Evolutionary conservation across 2,888 invertebrate species (phyloP), one percentile per base, ranked within the genome.

Genomic region (Zygothrica quintamaculata): DNA sequence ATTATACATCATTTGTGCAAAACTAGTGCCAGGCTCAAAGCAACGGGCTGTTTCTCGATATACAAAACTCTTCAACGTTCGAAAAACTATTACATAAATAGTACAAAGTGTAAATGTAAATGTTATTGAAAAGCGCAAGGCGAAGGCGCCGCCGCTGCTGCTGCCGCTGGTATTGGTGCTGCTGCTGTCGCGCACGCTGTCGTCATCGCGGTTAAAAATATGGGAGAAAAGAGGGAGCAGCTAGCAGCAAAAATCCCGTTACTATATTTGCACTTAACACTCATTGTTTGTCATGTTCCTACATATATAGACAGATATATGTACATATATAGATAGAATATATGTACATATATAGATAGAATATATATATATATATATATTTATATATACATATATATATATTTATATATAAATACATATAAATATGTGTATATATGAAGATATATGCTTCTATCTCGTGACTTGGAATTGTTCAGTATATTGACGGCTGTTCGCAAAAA

Each of bases 101-200:
- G 80, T 78, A 78, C 76, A 76, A 84, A 77, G 81, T 84, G 80
- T 84, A 84, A 80, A 81, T 81, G 84, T 80, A 80, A 80, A 80
- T 84, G 84, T 80, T 84, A 84, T 84, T 80, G 80, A 84, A 84
- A 77, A 75, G 66, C 77, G 52, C 78, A 74, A 68, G 64, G 74
- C 74, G 64, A 77, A 77, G 72, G 60, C 65, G 70, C 73, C 77
- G 79, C 73, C 76, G 72, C 61, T 52, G 51, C 64, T 60, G 55
- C 59, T 46, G 43, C 59, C 76, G 72, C 61, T 52, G 51, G 58
- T 60, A 47, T 55, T 46, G 43, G 55, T 46, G 43, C 13, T 46
- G 29, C 36, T 15, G 55, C 55, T 53, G 66, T 65, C 59, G 79
- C 71, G 79, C 71, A 79, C 80, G 80, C 80, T 80, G 80, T 84